Base-by-base conservation (phyloP, 2,113 vertebrate species). In the Aldabrachelys gigantea region DNA sequence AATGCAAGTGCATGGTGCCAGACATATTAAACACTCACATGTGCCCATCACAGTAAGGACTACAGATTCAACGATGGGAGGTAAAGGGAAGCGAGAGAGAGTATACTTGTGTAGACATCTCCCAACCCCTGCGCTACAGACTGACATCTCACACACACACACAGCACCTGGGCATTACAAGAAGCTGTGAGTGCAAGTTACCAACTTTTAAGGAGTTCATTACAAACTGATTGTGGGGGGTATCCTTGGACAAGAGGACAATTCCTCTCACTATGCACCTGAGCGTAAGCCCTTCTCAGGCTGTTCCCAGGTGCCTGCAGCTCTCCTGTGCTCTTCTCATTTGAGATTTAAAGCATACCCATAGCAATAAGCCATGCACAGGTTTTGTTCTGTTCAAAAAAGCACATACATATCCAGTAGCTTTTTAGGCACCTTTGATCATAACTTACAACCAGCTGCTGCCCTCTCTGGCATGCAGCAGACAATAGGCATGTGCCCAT, bases 381-480 rank as follows among this genome's bases (percentile, higher is more conserved):
- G 47, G 44, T 91, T n/a, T 3, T 1, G 35, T 88, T 95, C 88
- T 2, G 1, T 41, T 94, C 79, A 52, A 29, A 56, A 82, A 92
- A 78, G 4, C 10, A 84, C 93, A 91, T 14, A 49, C 11, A 13
- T 9, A 69, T 54, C 54, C 41, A 6, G 38, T 41, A 75, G 72
- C 75, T 25, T 41, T 89, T 84, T 13, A 7, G n/a, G 9, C 21
- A 83, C 3, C 22, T 93, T 80, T 52, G 9, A 65, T 47, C 69
- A 17, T 14, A 69, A 35, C 89, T 47, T 27, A 80, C 69, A 57
- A 75, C 11, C 44, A 13, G 22, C 1, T 2, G 0, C 9, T 44
- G 27, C 5, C 22, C 49, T 35, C 0, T 0, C 5, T 10, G 3
- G 2, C 19, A 17, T 0, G 2, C 0, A 2, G 24, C 47, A 41